A percentile compares a stretch with the other conserved stretches of the same genome.
phyloP scores from a whole-genome alignment of 2,797 vertebrate genomes.

The Peromyscus nudipes region DNA sequence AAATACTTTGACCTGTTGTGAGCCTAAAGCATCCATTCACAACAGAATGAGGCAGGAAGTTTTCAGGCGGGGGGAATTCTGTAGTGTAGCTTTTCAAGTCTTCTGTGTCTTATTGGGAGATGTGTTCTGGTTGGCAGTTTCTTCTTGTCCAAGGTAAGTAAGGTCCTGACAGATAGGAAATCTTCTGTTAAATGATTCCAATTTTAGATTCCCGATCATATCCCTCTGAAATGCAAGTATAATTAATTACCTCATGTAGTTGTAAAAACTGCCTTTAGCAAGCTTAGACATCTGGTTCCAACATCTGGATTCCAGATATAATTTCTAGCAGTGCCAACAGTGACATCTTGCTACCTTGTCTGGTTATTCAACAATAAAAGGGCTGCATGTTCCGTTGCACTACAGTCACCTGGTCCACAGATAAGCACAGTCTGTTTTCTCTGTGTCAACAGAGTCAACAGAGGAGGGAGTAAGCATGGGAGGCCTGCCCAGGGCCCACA shows the following conservation, averaged over 20 bases:
- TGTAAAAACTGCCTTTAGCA: constrained; percentile 69
- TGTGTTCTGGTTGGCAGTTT: background rate
- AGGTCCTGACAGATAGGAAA: background rate
- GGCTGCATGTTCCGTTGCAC: constrained; percentile 18
- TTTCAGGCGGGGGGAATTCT: background rate
- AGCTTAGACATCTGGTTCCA: constrained; percentile 69
- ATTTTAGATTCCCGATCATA: constrained; percentile 11
- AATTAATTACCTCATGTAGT: constrained; percentile 60
- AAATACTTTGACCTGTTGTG: background rate
- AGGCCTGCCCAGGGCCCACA: background rate
- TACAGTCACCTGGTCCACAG: background rate
- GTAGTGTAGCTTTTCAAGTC: background rate
- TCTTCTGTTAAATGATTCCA: constrained; percentile 3
- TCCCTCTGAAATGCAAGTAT: constrained; percentile 63
- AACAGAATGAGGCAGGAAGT: background rate
- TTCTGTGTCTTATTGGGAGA: constrained; percentile 1
- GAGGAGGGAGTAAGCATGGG: background rate
- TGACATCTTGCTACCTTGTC: constrained; percentile 71
- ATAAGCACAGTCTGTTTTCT: constrained; percentile 40
- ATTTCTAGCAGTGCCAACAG: constrained; percentile 70
- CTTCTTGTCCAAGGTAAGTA: constrained; percentile 25
- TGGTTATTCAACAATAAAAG: constrained; percentile 67
- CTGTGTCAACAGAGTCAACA: background rate
- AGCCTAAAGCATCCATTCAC: constrained; percentile 4
- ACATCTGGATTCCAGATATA: constrained; percentile 72